phyloP scores from a whole-genome alignment of 2,888 invertebrate genomes.

The Petrophora chlorosata region DNA sequence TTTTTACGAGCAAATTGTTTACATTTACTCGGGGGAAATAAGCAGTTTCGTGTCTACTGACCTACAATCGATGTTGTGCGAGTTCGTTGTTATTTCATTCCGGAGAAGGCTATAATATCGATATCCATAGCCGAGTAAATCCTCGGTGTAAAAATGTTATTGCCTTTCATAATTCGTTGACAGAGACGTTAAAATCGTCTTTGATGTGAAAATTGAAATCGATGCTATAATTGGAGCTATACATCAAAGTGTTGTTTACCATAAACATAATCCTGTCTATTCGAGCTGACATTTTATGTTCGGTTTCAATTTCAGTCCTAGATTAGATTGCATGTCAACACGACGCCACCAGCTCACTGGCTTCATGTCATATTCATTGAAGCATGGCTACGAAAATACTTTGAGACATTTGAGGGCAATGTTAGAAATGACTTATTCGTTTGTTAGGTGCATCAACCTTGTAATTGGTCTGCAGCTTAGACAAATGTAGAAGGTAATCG shows the following conservation, averaged over 20 bases:
- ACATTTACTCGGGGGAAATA: conserved; percentile 56
- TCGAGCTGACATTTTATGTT: background rate
- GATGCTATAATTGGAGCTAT: too few species aligned
- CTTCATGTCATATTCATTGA: background rate
- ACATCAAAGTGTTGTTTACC: too few species aligned
- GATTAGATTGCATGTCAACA: background rate
- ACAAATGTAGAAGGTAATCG: conserved; percentile 38
- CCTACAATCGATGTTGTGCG: conserved; percentile 48
- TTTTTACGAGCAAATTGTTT: conserved; percentile 66
- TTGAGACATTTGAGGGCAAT: background rate
- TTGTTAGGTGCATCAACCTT: conserved; percentile 21
- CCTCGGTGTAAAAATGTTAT: background rate
- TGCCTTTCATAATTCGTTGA: too few species aligned
- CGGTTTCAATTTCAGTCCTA: background rate
- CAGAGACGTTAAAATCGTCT: too few species aligned
- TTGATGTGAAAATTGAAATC: too few species aligned
- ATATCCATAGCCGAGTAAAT: background rate
- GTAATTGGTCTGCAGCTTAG: conserved; percentile 27
- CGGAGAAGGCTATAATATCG: conserved; percentile 11
- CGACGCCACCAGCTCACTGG: background rate
- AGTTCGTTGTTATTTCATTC: conserved; percentile 40
- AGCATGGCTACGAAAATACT: background rate
- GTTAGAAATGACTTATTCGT: too few species aligned
- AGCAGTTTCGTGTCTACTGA: conserved; percentile 52
- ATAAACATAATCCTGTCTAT: too few species aligned